Conservation (phyloP, 1,140 invertebrate genomes). For the Anoplolepis gracilipes region DNA sequence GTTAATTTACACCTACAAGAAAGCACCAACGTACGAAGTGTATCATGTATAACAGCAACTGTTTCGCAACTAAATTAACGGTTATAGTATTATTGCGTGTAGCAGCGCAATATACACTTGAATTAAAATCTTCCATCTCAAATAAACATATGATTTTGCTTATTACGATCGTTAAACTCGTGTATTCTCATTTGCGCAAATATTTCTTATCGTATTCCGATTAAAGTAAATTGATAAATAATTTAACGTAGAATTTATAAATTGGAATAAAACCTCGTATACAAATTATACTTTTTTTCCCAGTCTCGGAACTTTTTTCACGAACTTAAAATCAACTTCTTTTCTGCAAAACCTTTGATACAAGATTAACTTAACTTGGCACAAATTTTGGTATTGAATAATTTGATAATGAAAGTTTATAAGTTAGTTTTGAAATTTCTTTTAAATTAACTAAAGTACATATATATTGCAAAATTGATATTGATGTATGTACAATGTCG, state of each 20-base stretch:
- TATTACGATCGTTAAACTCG: constrained; percentile 72
- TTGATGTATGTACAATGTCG: neutral
- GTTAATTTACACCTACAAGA: constrained; percentile 61
- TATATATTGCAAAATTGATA: too few species aligned
- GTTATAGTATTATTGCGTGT: constrained; percentile 58
- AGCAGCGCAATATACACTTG: constrained; percentile 38
- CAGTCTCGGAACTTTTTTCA: neutral
- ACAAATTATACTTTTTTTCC: neutral
- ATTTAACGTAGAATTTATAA: neutral
- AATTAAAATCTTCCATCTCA: constrained; percentile 61
- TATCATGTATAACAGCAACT: constrained; percentile 57
- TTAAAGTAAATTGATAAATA: neutral
- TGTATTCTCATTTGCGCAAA: constrained; percentile 21
- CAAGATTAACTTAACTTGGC: neutral
- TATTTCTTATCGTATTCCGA: neutral
- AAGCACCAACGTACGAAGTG: constrained; percentile 50
- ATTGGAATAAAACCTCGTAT: neutral
- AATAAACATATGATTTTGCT: constrained; percentile 69
- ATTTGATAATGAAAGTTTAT: neutral
- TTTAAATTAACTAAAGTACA: neutral
- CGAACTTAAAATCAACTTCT: neutral
- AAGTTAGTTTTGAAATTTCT: neutral
- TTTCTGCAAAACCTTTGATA: neutral
- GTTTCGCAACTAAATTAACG: constrained; percentile 60
- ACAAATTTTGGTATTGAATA: neutral